Evolutionary conservation across 2,888 invertebrate genomes (phyloP).

Genomic region (Molorchus minor): DNA sequence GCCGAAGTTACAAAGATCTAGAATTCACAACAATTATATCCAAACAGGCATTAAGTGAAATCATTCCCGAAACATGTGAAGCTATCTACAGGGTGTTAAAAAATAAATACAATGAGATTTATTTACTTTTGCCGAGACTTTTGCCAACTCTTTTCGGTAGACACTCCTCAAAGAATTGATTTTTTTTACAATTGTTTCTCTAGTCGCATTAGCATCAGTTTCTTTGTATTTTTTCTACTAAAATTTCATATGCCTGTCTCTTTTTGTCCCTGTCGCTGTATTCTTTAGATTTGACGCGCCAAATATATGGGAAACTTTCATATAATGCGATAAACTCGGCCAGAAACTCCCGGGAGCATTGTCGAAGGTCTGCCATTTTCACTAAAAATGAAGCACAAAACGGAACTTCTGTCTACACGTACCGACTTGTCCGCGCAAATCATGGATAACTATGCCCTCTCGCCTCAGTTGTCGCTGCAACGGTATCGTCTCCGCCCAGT

Average conservation of each 20-base stretch:
- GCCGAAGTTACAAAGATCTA: no score
- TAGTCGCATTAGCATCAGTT: slow-evolving; percentile 12
- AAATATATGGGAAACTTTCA: slow-evolving; percentile 18
- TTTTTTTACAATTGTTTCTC: slow-evolving; percentile 19
- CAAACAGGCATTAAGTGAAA: no score
- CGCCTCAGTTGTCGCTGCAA: slow-evolving; percentile 1
- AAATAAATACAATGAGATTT: no score
- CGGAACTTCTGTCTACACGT: neutral
- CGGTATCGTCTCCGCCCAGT: no score
- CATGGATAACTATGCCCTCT: slow-evolving; percentile 3
- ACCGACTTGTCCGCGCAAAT: neutral
- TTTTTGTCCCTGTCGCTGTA: slow-evolving; percentile 21
- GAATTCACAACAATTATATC: no score
- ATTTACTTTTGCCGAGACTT: no score
- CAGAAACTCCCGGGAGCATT: slow-evolving; percentile 19
- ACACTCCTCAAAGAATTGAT: no score
- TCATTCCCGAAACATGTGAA: no score
- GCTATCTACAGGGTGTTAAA: no score
- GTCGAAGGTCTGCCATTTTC: slow-evolving; percentile 7
- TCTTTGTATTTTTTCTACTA: slow-evolving; percentile 20
- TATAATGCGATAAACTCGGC: slow-evolving; percentile 23
- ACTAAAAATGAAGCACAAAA: neutral
- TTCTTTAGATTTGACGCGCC: slow-evolving; percentile 9
- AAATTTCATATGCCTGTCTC: slow-evolving; percentile 14
- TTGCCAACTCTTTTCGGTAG: no score